These are phyloP conservation scores for Blastomussa wellsi DNA, from an alignment of 92 coral and sea anemone species.

Conservation along the genomic window DNA sequence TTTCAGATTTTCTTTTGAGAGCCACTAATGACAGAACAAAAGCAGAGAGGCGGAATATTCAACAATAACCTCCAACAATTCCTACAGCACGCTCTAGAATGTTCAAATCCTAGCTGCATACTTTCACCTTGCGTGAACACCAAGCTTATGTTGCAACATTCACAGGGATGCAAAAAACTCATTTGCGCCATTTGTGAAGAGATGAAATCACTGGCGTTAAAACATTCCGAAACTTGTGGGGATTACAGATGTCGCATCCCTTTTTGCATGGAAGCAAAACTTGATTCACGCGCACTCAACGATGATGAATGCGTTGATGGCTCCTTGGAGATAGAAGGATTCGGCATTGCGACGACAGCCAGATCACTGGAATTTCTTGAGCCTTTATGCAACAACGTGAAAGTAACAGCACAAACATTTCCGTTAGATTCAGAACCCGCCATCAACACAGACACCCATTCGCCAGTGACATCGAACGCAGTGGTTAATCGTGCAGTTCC, in stretches of 20 bases:
- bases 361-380: neutral
- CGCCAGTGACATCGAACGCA: neutral
- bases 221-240: slow-evolving; percentile 12
- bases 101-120: slow-evolving; percentile 6
- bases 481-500: neutral
- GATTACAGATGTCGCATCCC: slow-evolving; percentile 17
- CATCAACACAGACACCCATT: too few species aligned
- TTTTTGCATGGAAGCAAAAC: slow-evolving; percentile 17
- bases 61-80: neutral
- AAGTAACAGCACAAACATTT: neutral
- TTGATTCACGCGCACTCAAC: neutral
- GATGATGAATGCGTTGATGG: neutral
- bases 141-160: slow-evolving; percentile 21
- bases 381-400: neutral
- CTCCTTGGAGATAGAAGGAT: neutral
- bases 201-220: neutral
- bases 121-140: slow-evolving; percentile 30
- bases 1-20: neutral
- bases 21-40: slow-evolving; percentile 4
- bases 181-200: slow-evolving; percentile 17
- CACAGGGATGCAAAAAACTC: neutral
- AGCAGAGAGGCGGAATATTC: neutral
- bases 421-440: neutral
- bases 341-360: neutral
- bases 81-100: slow-evolving; percentile 16